A percentile compares a stretch with the other conserved stretches of the same genome.
Evolutionary conservation across 2,797 vertebrate genomes (phyloP).

Genomic region (Sebastes variabilis): DNA sequence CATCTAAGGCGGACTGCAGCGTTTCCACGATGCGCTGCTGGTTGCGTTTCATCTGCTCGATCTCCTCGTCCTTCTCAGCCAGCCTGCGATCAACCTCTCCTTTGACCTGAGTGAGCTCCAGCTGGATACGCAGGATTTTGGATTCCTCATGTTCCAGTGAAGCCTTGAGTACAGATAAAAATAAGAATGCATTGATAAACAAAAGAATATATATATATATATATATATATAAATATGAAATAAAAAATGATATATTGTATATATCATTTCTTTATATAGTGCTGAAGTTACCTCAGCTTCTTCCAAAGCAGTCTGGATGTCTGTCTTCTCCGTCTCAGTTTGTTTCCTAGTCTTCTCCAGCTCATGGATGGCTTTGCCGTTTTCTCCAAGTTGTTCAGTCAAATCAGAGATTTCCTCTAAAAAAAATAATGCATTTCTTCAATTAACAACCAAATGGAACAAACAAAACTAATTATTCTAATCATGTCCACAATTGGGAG

Average conservation of each 20-base stretch:
- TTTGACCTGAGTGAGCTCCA: conserved; percentile 88
- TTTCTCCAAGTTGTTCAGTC: conserved; percentile 85
- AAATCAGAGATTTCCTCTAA: conserved; percentile 87
- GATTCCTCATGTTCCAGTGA: conserved; percentile 88
- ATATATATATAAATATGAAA: neutral
- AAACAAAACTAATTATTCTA: neutral
- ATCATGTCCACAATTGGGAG: neutral
- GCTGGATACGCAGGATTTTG: conserved; percentile 85
- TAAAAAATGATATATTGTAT: neutral
- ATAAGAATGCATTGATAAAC: neutral
- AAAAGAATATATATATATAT: neutral
- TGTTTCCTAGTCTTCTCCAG: conserved; percentile 86
- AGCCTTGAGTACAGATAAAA: conserved; percentile 65
- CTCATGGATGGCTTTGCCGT: conserved; percentile 83
- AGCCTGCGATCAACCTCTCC: conserved; percentile 84
- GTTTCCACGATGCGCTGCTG: conserved; percentile 81
- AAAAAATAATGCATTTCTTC: neutral
- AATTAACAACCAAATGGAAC: neutral
- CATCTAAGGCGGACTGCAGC: conserved; percentile 82
- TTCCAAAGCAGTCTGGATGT: conserved; percentile 84
- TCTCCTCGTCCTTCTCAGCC: conserved; percentile 88
- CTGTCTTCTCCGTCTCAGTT: conserved; percentile 82
- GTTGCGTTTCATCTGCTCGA: conserved; percentile 86
- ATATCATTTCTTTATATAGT: neutral
- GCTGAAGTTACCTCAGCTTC: conserved; percentile 82